Evolutionary conservation across 2,888 invertebrate genomes (phyloP).

Genomic region (Macrophya annulata): DNA sequence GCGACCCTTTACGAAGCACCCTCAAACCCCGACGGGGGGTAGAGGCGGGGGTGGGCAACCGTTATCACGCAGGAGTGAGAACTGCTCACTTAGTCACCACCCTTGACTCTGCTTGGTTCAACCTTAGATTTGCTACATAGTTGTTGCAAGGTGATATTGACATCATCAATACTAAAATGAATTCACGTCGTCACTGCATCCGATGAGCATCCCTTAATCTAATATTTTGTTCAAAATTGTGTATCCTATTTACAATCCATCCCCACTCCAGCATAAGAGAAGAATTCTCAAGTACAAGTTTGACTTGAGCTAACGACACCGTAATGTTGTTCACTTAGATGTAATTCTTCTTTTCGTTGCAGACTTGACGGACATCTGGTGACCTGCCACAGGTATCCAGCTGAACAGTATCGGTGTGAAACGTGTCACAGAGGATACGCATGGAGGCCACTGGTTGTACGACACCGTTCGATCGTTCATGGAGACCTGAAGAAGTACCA

Average conservation of each 20-base stretch:
- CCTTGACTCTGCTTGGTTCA: slow-evolving; percentile 64
- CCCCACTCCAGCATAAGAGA: background rate
- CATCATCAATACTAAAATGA: background rate
- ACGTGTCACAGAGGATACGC: slow-evolving; percentile 92
- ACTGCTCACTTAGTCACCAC: slow-evolving; percentile 70
- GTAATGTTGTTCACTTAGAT: slow-evolving; percentile 31
- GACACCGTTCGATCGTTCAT: slow-evolving; percentile 91
- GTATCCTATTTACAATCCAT: background rate
- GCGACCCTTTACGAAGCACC: slow-evolving; percentile 58
- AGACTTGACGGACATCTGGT: slow-evolving; percentile 93
- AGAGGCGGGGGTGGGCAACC: slow-evolving; percentile 54
- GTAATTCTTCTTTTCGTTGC: slow-evolving; percentile 76
- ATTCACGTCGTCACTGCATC: background rate
- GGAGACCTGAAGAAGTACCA: slow-evolving; percentile 93
- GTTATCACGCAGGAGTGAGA: slow-evolving; percentile 56
- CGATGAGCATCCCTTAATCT: background rate
- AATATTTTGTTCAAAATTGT: background rate
- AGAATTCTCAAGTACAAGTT: background rate
- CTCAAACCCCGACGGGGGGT: slow-evolving; percentile 56
- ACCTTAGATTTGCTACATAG: slow-evolving; percentile 32
- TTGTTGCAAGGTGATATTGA: slow-evolving; percentile 13
- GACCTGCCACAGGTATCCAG: slow-evolving; percentile 88
- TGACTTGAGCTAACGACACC: background rate
- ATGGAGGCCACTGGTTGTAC: slow-evolving; percentile 89
- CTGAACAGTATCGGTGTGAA: slow-evolving; percentile 91